Percentiles rank a stretch among this genome's conserved stretches.
phyloP scores from a whole-genome alignment of 1,140 invertebrate genomes.

The Drosophila mayri region DNA sequence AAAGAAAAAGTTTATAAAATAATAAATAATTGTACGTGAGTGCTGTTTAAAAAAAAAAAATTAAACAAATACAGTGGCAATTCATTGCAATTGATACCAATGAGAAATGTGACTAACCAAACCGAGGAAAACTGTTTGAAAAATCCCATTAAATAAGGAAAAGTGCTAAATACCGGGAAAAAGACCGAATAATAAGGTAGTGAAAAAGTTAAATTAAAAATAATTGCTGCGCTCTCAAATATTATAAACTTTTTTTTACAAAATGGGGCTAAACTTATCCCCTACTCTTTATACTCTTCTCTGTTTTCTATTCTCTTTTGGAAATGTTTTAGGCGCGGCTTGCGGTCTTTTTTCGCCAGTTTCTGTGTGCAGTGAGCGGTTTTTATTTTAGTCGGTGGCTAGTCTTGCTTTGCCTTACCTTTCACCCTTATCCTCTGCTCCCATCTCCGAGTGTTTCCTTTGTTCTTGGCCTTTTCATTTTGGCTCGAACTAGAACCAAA shows the following conservation, averaged over 20 bases:
- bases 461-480: conserved; percentile 41
- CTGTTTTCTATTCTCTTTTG: conserved; percentile 11
- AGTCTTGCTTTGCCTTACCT: conserved; percentile 28
- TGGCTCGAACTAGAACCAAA: conserved; percentile 5
- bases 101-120: conserved; percentile 78
- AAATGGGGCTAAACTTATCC: conserved; percentile 20
- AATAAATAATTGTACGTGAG: conserved; percentile 22
- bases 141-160: conserved; percentile 29
- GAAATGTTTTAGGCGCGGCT: conserved; percentile 52
- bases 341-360: conserved; percentile 33
- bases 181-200: conserved; percentile 42
- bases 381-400: conserved; percentile 23
- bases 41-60: conserved; percentile 12
- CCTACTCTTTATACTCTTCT: background rate
- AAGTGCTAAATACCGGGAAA: conserved; percentile 20
- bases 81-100: conserved; percentile 61
- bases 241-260: conserved; percentile 12
- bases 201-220: conserved; percentile 27
- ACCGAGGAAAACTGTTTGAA: conserved; percentile 38
- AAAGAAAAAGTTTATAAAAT: conserved; percentile 1
- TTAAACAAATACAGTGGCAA: conserved; percentile 55
- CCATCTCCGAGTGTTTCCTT: conserved; percentile 23
- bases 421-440: conserved; percentile 1
- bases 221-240: conserved; percentile 51
- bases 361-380: conserved; percentile 54